These are phyloP conservation scores for Drosophila bunnanda DNA, from an alignment of 2,888 invertebrate species.

Conservation along the genomic window DNA sequence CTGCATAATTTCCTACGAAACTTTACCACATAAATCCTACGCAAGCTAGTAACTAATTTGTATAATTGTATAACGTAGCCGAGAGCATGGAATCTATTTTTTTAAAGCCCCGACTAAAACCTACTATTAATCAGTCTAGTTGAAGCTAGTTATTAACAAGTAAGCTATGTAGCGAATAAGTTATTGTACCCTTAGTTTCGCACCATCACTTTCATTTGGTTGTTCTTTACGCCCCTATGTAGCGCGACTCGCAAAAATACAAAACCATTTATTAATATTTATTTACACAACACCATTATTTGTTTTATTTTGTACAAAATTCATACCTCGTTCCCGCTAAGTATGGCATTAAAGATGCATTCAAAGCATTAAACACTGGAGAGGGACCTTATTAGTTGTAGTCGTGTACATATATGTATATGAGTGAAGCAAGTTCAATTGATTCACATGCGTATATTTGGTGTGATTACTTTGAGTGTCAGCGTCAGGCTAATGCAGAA, in stretches of 20 bases:
- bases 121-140: constrained; percentile 62
- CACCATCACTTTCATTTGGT: constrained; percentile 26
- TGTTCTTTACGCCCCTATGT: constrained; percentile 23
- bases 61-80: constrained; percentile 38
- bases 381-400: constrained; percentile 84
- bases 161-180: constrained; percentile 63
- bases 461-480: neutral
- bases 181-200: constrained; percentile 42
- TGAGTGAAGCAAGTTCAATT: constrained; percentile 27
- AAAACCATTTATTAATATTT: constrained; percentile 39
- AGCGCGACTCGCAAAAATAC: constrained; percentile 45
- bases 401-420: constrained; percentile 50
- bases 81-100: constrained; percentile 68
- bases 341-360: constrained; percentile 16
- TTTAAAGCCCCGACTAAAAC: constrained; percentile 55
- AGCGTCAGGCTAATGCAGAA: neutral
- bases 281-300: constrained; percentile 20
- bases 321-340: constrained; percentile 11
- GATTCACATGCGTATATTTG: constrained; percentile 53
- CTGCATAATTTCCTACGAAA: constrained; percentile 50
- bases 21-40: constrained; percentile 33
- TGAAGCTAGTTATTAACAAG: constrained; percentile 62
- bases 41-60: constrained; percentile 43
- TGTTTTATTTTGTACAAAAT: constrained; percentile 59
- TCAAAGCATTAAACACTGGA: constrained; percentile 76